Evolutionary conservation across 2,113 vertebrate species (phyloP).

Genomic region (Strix aluco): DNA sequence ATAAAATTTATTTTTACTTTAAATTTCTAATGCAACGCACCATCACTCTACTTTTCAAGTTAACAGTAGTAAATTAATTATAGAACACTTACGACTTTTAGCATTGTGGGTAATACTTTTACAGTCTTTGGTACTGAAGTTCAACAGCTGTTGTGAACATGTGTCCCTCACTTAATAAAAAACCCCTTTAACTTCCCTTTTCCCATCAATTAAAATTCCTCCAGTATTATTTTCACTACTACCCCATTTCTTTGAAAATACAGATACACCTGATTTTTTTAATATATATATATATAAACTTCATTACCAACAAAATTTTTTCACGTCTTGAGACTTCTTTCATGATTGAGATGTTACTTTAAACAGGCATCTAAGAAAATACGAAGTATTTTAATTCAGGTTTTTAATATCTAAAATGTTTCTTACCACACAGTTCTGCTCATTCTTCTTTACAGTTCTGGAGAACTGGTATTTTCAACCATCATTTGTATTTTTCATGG

Average conservation of each 20-base stretch:
- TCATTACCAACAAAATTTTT: not conserved
- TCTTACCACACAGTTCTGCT: not conserved
- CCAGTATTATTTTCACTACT: not conserved
- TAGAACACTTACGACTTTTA: not conserved
- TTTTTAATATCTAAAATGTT: not conserved
- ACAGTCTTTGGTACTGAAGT: not conserved
- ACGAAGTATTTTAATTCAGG: not conserved
- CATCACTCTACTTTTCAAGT: not conserved
- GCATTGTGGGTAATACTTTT: not conserved
- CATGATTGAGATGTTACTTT: not conserved
- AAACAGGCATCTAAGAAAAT: not conserved
- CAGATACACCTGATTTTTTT: not conserved
- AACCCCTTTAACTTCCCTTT: not conserved
- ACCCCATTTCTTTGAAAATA: not conserved
- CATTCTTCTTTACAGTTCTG: not conserved
- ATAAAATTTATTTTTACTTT: not conserved
- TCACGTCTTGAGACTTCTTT: not conserved
- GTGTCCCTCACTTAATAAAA: not conserved
- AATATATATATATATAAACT: not conserved
- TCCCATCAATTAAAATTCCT: not conserved
- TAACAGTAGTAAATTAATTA: not conserved
- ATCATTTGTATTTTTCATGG: not conserved
- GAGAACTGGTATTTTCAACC: not conserved
- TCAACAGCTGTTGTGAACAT: not conserved
- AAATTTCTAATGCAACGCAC: not conserved